Evolutionary conservation across 2,888 invertebrate species (phyloP), one percentile per base, ranked within the genome.

Genomic region (Cheilosia variabilis): DNA sequence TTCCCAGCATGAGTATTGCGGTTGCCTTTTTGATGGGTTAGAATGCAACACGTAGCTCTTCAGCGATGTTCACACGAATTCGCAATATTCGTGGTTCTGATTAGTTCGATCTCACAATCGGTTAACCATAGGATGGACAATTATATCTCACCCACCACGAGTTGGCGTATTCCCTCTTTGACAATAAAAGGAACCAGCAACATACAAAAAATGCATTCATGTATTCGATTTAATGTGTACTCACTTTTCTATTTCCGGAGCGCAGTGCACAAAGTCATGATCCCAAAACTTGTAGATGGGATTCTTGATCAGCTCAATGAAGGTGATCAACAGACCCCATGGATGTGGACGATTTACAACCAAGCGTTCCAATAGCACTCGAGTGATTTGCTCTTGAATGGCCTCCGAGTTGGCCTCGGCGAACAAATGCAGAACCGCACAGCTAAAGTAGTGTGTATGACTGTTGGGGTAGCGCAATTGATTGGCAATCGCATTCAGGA

Each of bases 361-460:
- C 80, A 99, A 94, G 88, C 99, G 94, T 92, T 99, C 99, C 78
- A 99, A 94, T 71, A 99, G 93, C 89, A 99, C 99, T 90, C 99
- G 93, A 0, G 98, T 99, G 69, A 99, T 99, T 92, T 99, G 99
- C 92, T 99, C 99, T 92, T 99, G 99, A 83, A 99, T 98, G 6
- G 98, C 98, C 92, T 99, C 98, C 0, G 97, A 96, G 91, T 99
- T 98, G 7, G 99, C 98, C 92, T 99, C 99, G 58, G 97, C 97
- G 93, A 99, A 99, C 89, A 99, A 93, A 92, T 99, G 99, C 87
- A 99, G 94, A 66, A 99, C 94, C 45, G 98, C 97, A 92, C 99
- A 99, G 90, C 99, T 99, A 94, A 99, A 99, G 93, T 99, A 99
- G 93, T 99, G 99, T 22, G 99, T 99, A 93, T 99, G 99, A 90